phyloP scores from a whole-genome alignment of 2,888 invertebrate species.

The Glomeris marginata region DNA sequence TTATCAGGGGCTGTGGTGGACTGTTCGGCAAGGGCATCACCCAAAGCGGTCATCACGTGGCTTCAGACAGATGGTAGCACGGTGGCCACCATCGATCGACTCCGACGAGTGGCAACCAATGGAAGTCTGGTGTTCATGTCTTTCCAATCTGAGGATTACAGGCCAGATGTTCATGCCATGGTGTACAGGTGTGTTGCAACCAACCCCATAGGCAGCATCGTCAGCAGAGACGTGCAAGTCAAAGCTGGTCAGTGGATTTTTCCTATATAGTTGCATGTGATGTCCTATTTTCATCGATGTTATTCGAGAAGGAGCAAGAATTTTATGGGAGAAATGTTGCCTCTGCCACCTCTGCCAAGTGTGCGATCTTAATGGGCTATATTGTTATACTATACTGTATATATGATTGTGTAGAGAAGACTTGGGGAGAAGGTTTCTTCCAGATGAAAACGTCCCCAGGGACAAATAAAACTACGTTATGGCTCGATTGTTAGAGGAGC shows the following conservation, averaged over 20 bases:
- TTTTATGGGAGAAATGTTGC: too few species aligned
- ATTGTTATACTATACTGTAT: too few species aligned
- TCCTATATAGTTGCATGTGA: neutral
- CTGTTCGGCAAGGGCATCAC: slow-evolving; percentile 29
- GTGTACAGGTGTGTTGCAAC: slow-evolving; percentile 17
- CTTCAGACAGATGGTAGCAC: slow-evolving; percentile 10
- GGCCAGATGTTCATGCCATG: slow-evolving; percentile 17
- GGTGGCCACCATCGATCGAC: slow-evolving; percentile 5
- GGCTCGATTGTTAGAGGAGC: too few species aligned
- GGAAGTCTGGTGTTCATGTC: slow-evolving; percentile 17
- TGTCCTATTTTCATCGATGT: neutral
- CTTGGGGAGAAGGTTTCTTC: too few species aligned
- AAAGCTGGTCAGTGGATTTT: slow-evolving; percentile 16
- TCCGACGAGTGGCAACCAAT: slow-evolving; percentile 16
- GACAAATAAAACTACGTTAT: too few species aligned
- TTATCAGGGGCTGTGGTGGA: slow-evolving; percentile 25
- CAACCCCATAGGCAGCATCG: slow-evolving; percentile 16
- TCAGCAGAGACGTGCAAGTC: slow-evolving; percentile 17
- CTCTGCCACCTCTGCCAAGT: too few species aligned
- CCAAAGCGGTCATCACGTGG: slow-evolving; percentile 22
- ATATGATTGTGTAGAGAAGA: too few species aligned
- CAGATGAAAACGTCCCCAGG: too few species aligned
- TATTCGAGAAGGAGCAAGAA: neutral
- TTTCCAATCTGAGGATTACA: slow-evolving; percentile 17
- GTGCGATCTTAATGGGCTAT: too few species aligned